These are phyloP conservation scores for Ctenoplectra terminalis DNA, from an alignment of 1,140 invertebrate genomes.

Conservation along the genomic window DNA sequence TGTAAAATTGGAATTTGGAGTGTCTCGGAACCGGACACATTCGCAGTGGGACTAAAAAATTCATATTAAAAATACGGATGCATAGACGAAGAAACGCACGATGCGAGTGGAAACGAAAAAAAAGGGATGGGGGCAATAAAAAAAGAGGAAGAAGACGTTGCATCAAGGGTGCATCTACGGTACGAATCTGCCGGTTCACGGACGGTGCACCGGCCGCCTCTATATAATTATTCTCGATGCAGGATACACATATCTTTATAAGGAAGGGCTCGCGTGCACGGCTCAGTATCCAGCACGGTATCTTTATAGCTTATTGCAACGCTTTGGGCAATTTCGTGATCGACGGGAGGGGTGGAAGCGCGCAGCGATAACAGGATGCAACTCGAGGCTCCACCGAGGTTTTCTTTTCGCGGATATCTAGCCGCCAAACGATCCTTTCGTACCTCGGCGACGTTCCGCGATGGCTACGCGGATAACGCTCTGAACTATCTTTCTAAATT, in stretches of 20 bases:
- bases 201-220: constrained; percentile 54
- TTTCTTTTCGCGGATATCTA: constrained; percentile 29
- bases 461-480: no score
- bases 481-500: background rate
- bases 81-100: background rate
- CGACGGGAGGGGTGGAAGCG: constrained; percentile 38
- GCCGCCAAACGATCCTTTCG: no score
- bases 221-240: constrained; percentile 68
- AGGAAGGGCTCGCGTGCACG: constrained; percentile 59
- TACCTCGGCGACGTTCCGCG: no score
- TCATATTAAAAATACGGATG: no score
- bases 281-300: constrained; percentile 58
- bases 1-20: no score
- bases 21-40: no score
- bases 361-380: constrained; percentile 33
- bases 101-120: background rate
- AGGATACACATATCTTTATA: constrained; percentile 67
- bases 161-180: constrained; percentile 58
- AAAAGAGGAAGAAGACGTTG: constrained; percentile 11
- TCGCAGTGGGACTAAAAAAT: no score
- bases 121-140: background rate
- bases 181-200: constrained; percentile 65
- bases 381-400: background rate
- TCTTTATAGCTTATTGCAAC: constrained; percentile 70
- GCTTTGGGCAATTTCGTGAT: constrained; percentile 70